Percentiles rank a stretch among this genome's conserved stretches.
Conservation (phyloP, 2,888 invertebrate genomes). For the Hydrotaea diabolus region DNA sequence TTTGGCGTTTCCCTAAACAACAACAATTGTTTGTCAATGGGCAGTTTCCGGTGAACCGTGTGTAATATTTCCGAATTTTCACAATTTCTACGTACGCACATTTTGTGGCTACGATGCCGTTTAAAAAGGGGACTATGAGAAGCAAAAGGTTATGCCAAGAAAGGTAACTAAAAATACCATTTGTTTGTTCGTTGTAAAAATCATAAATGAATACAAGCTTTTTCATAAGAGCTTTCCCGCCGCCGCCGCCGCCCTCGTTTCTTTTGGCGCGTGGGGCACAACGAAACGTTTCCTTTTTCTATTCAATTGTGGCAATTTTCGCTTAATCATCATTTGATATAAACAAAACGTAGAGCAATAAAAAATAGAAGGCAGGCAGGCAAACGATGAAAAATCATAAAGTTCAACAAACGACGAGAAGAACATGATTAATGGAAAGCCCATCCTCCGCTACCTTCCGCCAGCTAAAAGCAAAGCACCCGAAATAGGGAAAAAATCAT, state of each 20-base stretch:
- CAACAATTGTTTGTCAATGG: constrained; percentile 18
- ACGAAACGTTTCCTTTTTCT: background rate
- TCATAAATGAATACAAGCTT: background rate
- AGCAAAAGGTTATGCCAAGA: too few species aligned
- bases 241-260: too few species aligned
- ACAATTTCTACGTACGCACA: too few species aligned
- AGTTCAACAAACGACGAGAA: constrained; percentile 8
- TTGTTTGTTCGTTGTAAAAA: background rate
- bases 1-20: background rate
- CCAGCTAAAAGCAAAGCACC: background rate
- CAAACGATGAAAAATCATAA: constrained; percentile 7
- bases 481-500: background rate
- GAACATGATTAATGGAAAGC: constrained; percentile 2
- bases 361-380: background rate
- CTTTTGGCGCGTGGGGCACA: background rate
- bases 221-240: background rate
- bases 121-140: too few species aligned
- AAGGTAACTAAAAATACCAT: background rate
- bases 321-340: background rate
- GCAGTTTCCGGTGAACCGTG: constrained; percentile 19
- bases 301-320: background rate
- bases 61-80: constrained; percentile 24
- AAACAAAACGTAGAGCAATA: background rate
- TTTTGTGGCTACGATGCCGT: too few species aligned
- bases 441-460: background rate